Base-by-base conservation (phyloP, 2,888 invertebrate species). In the Trachelus iudaicus region DNA sequence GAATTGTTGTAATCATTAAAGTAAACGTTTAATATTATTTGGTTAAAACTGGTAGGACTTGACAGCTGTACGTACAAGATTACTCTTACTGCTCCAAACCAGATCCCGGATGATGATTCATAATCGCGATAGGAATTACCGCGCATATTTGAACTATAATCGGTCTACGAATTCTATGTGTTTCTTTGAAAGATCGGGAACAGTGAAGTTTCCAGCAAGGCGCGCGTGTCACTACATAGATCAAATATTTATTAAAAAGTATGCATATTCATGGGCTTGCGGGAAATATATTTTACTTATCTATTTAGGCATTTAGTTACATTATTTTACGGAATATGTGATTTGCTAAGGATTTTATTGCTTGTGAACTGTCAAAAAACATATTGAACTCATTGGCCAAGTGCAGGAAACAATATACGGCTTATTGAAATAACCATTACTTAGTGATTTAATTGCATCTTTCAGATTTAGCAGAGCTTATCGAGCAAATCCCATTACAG, bases 391-490 rank as follows among this genome's bases (percentile, higher is more conserved):
- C 12, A 12, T 35, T 35, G 35, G 35, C 12, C 35, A 12, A 35
- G 35, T 35, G 12, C 12, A 56, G 23, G 56, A 56, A 56, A 31
- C 3, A 31, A 31, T 12, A 71, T 9, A 56, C 3, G 9, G 2
- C 23, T 56, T 23, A 56, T 56, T 23, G 23, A 9, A 56, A 23
- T 56, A 56, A 9, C 2, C 23, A 56, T 56, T 56, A 9, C 23
- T 56, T 56, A 56, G 9, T 9, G 6, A 9, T 23, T 56, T 9
- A 56, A 56, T 30, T 69, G 15, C 34, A 15, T 56, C 2, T 56
- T 83, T 80, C 81, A 90, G 90, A 81, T 90, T 86, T 79, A 83
- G 85, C 73, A 83, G 84, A 76, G 81, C 85, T 77, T 83, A 82
- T 69, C 81, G 84, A 71, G 81, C 83, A 34, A 84, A 82, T 81